A percentile compares a stretch with the other conserved stretches of the same genome.
These are phyloP conservation scores for Ricordea florida DNA, from an alignment of 92 coral and sea anemone species.

Conservation along the genomic window DNA sequence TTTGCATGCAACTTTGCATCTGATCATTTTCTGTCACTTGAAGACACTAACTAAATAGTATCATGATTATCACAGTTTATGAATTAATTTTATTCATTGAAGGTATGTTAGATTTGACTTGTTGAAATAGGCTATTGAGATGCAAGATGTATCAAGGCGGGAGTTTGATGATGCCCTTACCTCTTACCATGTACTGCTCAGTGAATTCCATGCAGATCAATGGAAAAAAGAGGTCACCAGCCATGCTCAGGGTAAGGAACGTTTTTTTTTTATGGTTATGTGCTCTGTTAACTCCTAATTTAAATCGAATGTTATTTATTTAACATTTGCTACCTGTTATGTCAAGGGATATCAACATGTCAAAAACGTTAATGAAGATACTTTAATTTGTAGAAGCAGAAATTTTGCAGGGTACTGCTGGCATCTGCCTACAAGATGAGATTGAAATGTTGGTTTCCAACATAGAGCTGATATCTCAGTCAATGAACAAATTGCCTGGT, in stretches of 20 bases:
- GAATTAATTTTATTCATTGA: not conserved
- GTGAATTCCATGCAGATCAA: not conserved
- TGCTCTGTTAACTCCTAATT: no score
- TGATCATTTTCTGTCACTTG: not conserved
- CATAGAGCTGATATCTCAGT: slow-evolving; percentile 7
- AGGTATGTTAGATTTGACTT: not conserved
- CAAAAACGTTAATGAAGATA: no score
- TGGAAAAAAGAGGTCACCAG: not conserved
- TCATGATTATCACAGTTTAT: not conserved
- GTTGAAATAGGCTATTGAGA: not conserved
- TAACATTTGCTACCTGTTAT: no score
- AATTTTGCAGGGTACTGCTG: not conserved
- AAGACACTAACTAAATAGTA: not conserved
- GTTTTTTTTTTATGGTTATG: no score
- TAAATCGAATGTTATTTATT: no score
- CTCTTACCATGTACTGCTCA: not conserved
- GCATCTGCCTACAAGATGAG: not conserved
- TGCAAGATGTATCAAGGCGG: not conserved
- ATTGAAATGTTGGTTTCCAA: slow-evolving; percentile 36
- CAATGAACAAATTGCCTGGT: slow-evolving; percentile 40
- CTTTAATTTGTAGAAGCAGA: not conserved
- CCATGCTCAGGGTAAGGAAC: no score
- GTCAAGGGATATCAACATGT: no score
- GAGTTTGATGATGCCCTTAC: not conserved
- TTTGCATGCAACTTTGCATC: no score